Percentiles rank a stretch among this genome's conserved stretches.
These are phyloP conservation scores for Empis stercorea DNA, from an alignment of 2,888 invertebrate species.

Conservation along the genomic window DNA sequence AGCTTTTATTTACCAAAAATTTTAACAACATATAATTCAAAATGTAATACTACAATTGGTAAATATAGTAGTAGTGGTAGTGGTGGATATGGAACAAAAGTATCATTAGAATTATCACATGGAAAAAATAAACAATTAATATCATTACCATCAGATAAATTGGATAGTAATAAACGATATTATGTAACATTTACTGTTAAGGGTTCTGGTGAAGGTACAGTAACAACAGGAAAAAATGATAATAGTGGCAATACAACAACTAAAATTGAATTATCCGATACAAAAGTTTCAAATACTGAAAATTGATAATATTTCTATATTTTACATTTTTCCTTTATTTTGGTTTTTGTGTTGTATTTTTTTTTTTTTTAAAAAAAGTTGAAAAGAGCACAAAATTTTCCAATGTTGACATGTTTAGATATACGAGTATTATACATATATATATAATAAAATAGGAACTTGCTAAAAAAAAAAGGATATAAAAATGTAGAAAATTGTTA, in stretches of 20 bases:
- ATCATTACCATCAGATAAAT: slow-evolving; percentile 71
- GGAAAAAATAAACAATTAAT: slow-evolving; percentile 77
- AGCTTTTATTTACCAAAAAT: slow-evolving; percentile 56
- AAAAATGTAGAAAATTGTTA: no score
- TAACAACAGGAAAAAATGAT: slow-evolving; percentile 13
- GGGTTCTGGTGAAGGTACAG: slow-evolving; percentile 35
- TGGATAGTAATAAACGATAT: slow-evolving; percentile 81
- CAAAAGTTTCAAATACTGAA: slow-evolving; percentile 11
- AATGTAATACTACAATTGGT: background rate
- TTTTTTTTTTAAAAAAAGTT: no score
- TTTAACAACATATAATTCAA: slow-evolving; percentile 26
- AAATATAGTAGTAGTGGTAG: background rate
- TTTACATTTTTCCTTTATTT: no score
- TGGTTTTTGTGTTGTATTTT: no score
- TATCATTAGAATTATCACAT: slow-evolving; percentile 69
- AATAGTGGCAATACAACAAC: slow-evolving; percentile 1
- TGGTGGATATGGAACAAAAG: slow-evolving; percentile 37
- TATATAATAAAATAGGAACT: no score
- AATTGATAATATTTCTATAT: background rate
- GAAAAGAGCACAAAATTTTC: no score
- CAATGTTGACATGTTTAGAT: no score
- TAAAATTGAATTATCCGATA: slow-evolving; percentile 7
- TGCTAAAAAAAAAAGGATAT: no score
- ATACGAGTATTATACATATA: no score
- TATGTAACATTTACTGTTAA: slow-evolving; percentile 88